These are phyloP conservation scores for Mionectes olivaceus DNA, from an alignment of 2,797 vertebrate genomes.

Conservation along the genomic window DNA sequence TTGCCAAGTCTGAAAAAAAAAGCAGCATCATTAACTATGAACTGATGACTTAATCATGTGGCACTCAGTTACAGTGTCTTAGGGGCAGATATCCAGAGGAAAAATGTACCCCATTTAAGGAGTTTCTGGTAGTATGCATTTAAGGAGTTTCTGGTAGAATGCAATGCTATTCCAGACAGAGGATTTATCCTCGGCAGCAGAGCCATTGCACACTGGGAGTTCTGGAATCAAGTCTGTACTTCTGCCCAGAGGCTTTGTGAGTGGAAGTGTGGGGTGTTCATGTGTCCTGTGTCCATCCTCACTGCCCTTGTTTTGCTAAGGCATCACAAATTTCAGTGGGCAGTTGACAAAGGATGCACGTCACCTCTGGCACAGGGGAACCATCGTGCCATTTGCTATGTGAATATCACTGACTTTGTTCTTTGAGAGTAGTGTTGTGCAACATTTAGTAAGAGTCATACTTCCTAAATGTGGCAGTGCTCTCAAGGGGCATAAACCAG, in stretches of 20 bases:
- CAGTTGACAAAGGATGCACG: fast-evolving
- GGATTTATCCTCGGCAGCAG: not conserved
- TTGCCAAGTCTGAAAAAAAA: not conserved
- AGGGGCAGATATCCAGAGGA: not conserved
- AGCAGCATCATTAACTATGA: not conserved
- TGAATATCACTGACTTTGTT: not conserved
- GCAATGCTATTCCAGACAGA: not conserved
- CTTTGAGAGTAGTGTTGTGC: not conserved
- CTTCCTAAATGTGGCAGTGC: not conserved
- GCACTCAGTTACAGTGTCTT: not conserved
- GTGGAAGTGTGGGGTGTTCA: not conserved
- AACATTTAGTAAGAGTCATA: not conserved
- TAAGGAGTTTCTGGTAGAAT: not conserved
- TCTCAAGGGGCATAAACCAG: not conserved
- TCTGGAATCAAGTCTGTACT: fast-evolving
- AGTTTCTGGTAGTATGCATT: not conserved
- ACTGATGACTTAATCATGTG: not conserved
- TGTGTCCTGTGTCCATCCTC: fast-evolving
- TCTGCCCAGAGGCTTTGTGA: not conserved
- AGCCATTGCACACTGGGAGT: not conserved
- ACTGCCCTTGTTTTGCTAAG: not conserved
- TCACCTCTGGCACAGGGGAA: not conserved
- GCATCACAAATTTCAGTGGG: fast-evolving
- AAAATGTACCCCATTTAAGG: not conserved
- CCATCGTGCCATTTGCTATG: fast-evolving